These are phyloP conservation scores for Brachyptera putata DNA, from an alignment of 2,888 invertebrate species.

Conservation along the genomic window DNA sequence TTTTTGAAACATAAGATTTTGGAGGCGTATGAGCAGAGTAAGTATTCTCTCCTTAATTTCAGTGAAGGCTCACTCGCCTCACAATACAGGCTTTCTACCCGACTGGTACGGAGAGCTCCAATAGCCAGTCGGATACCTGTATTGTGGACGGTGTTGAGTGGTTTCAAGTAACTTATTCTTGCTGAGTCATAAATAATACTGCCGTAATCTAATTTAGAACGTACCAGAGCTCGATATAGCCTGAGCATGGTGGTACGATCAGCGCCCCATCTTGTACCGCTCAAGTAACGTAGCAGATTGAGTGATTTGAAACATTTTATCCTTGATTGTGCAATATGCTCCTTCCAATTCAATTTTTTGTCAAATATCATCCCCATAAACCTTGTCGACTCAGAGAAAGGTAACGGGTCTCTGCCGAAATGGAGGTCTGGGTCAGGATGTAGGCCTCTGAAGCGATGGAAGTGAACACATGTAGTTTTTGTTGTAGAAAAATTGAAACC, in stretches of 20 bases:
- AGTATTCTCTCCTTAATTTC: background rate
- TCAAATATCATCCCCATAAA: constrained; percentile 18
- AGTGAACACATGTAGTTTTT: too few relatives aligned
- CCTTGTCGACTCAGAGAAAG: background rate
- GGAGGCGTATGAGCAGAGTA: background rate
- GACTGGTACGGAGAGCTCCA: too few relatives aligned
- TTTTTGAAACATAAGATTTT: background rate
- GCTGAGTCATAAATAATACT: constrained; percentile 5
- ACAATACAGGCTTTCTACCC: too few relatives aligned
- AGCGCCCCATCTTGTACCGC: constrained; percentile 10
- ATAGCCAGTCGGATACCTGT: too few relatives aligned
- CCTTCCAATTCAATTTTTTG: constrained; percentile 18
- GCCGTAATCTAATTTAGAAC: constrained; percentile 6
- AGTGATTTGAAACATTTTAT: background rate
- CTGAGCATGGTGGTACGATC: constrained; percentile 11
- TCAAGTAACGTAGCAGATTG: constrained; percentile 14
- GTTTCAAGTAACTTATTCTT: too few relatives aligned
- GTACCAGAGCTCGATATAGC: constrained; percentile 5
- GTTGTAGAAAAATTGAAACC: too few relatives aligned
- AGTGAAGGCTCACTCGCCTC: background rate
- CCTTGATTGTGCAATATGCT: background rate
- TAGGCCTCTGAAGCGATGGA: too few relatives aligned
- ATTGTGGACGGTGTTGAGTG: too few relatives aligned
- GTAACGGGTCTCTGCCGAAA: constrained; percentile 4
- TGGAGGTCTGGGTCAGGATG: constrained; percentile 7